Conservation (phyloP, 2,888 invertebrate species). For the Eristalinus aeneus region DNA sequence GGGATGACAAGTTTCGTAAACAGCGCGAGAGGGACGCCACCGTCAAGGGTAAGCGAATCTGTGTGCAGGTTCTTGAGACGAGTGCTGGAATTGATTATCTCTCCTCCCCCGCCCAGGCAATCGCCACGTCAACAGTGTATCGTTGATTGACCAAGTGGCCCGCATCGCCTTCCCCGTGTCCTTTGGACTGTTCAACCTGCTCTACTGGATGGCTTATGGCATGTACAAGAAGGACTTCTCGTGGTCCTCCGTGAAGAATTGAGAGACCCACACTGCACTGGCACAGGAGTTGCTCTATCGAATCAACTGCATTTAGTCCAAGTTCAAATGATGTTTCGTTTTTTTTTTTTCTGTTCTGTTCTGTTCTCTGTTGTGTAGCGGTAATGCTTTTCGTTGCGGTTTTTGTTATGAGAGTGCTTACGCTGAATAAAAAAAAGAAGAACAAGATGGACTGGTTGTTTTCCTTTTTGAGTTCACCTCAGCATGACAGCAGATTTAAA, state of each 20-base stretch:
- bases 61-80: not conserved
- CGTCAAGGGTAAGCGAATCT: slow-evolving; percentile 72
- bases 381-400: not conserved
- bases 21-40: slow-evolving; percentile 88
- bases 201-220: slow-evolving; percentile 94
- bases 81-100: not conserved
- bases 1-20: slow-evolving; percentile 88
- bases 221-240: slow-evolving; percentile 84
- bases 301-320: slow-evolving; percentile 61
- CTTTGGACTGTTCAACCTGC: slow-evolving; percentile 91
- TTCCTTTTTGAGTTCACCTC: too few relatives aligned
- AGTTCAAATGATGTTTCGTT: slow-evolving; percentile 42
- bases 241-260: slow-evolving; percentile 75
- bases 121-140: slow-evolving; percentile 92
- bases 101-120: slow-evolving; percentile 73
- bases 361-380: slow-evolving; percentile 6
- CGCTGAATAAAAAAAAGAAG: not conserved
- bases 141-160: slow-evolving; percentile 91
- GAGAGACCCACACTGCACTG: not conserved
- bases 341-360: too few relatives aligned
- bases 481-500: too few relatives aligned
- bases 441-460: not conserved
- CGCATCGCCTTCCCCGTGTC: slow-evolving; percentile 92
- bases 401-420: slow-evolving; percentile 45
- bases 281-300: slow-evolving; percentile 28